Evolutionary conservation across 2,888 invertebrate genomes (phyloP).

Genomic region (Ennomos quercinarius): DNA sequence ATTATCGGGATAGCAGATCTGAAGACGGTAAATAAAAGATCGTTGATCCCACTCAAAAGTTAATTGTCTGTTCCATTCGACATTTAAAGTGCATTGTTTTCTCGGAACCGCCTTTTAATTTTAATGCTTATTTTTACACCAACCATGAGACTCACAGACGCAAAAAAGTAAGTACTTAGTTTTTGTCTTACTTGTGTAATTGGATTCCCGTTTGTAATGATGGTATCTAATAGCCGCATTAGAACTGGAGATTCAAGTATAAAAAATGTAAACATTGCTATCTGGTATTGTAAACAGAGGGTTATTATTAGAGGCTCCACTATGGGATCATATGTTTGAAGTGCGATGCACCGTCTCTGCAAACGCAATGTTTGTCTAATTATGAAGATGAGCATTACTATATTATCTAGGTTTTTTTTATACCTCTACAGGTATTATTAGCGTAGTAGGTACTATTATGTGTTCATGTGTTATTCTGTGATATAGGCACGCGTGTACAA

Average conservation of each 20-base stretch:
- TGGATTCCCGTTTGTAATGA: conserved; percentile 18
- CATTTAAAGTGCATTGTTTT: conserved; percentile 56
- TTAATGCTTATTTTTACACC: conserved; percentile 37
- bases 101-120: conserved; percentile 22
- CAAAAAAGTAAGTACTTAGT: neutral
- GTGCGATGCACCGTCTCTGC: conserved; percentile 46
- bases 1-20: conserved; percentile 57
- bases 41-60: conserved; percentile 77
- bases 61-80: conserved; percentile 69
- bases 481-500: no score
- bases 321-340: conserved; percentile 60
- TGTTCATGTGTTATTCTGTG: no score
- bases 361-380: conserved; percentile 12
- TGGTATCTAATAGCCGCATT: conserved; percentile 13
- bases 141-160: neutral
- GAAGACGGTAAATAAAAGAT: conserved; percentile 63
- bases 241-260: conserved; percentile 54
- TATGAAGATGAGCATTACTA: neutral
- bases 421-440: no score
- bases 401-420: no score
- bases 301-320: conserved; percentile 73
- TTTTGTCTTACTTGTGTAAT: conserved; percentile 4
- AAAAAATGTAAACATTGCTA: conserved; percentile 74
- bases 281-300: conserved; percentile 71
- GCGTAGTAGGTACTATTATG: no score